Percentiles rank a stretch among this genome's conserved stretches.
These are phyloP conservation scores for Hycleus cichorii DNA, from an alignment of 1,140 invertebrate species.

Conservation along the genomic window DNA sequence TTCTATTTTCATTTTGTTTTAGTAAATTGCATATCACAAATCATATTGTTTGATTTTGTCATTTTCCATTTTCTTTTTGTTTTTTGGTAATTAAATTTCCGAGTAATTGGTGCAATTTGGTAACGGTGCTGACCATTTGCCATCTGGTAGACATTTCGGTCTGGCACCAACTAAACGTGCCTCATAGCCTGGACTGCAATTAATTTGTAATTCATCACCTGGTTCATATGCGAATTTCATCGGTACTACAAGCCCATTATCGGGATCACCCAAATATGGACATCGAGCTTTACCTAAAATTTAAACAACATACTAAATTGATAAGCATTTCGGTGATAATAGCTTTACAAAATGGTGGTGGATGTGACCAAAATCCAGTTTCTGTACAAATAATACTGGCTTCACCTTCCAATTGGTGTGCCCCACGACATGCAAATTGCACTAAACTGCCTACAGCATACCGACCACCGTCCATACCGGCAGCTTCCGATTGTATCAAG, in stretches of 20 bases:
- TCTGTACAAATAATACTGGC: conserved; percentile 76
- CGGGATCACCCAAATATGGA: conserved; percentile 64
- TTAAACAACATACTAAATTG: neutral
- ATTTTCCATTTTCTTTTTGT: no score
- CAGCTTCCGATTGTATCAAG: conserved; percentile 49
- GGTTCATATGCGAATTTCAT: conserved; percentile 72
- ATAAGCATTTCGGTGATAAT: conserved; percentile 4
- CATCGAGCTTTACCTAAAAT: conserved; percentile 63
- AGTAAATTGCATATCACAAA: no score
- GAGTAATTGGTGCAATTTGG: conserved; percentile 46
- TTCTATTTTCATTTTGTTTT: no score
- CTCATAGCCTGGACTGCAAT: conserved; percentile 60
- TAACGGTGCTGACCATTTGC: conserved; percentile 44
- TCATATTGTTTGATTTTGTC: no score
- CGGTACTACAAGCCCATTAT: conserved; percentile 61
- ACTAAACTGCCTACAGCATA: conserved; percentile 70
- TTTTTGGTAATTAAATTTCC: conserved; percentile 25
- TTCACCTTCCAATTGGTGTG: conserved; percentile 68
- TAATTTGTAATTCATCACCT: conserved; percentile 63
- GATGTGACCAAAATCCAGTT: conserved; percentile 78
- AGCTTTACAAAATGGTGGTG: conserved; percentile 66
- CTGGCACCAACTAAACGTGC: conserved; percentile 33
- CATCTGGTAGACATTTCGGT: conserved; percentile 45
- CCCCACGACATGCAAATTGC: conserved; percentile 65
- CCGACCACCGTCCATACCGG: conserved; percentile 45